Conservation (phyloP, 53 echinoderm and acorn worm genomes). For the Temnopleurus reevesii region DNA sequence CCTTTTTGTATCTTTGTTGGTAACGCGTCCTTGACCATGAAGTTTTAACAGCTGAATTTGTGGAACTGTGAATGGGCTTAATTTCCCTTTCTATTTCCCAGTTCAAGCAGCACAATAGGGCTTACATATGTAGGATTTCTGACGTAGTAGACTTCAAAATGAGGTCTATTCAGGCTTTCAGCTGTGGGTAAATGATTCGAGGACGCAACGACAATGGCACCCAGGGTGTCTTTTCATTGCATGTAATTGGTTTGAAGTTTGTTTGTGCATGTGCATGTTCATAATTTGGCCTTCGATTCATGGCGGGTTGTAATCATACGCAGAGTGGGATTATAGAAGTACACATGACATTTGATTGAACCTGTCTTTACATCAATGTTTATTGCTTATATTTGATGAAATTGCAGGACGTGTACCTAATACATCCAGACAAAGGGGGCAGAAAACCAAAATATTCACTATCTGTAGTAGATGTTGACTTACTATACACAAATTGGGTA, state of each 20-base stretch:
- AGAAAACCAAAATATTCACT: neutral
- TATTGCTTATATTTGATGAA: conserved; percentile 35
- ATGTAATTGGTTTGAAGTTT: conserved; percentile 54
- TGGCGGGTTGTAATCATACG: neutral
- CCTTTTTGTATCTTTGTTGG: neutral
- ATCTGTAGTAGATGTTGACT: conserved; percentile 3
- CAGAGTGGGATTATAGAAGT: neutral
- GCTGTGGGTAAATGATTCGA: conserved; percentile 45
- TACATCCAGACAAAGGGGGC: conserved; percentile 5
- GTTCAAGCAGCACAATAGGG: conserved; percentile 17
- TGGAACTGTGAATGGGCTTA: conserved; percentile 11
- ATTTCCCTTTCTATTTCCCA: conserved; percentile 60
- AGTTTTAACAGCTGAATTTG: conserved; percentile 51
- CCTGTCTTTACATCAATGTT: neutral
- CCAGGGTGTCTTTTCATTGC: conserved; percentile 33
- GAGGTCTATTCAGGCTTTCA: conserved; percentile 2
- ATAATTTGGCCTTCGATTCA: conserved; percentile 3
- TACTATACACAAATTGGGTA: neutral
- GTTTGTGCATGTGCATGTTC: conserved; percentile 21
- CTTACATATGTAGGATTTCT: conserved; percentile 46
- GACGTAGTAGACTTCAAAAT: conserved; percentile 1
- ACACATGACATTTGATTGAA: conserved; percentile 37
- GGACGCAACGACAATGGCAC: conserved; percentile 23
- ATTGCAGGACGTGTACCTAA: neutral
- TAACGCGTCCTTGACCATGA: conserved; percentile 46